These are phyloP conservation scores for Drosophila fuyamai DNA, from an alignment of 1,140 invertebrate genomes.

Conservation along the genomic window DNA sequence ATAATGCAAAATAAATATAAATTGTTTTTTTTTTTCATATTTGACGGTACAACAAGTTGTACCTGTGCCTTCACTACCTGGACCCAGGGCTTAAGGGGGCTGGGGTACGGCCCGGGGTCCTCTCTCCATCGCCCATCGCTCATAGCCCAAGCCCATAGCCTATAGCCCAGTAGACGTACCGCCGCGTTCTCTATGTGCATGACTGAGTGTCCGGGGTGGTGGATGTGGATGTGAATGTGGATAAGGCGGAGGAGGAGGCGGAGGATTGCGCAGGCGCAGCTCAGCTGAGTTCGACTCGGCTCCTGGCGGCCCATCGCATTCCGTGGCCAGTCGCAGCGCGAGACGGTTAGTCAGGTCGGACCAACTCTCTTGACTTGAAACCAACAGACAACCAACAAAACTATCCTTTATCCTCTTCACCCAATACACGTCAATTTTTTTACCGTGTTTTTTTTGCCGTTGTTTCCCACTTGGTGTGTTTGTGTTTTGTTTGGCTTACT, in stretches of 20 bases:
- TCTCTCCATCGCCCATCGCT: not conserved
- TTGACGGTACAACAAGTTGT: not conserved
- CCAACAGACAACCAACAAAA: not conserved
- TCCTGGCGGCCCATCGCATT: constrained; percentile 46
- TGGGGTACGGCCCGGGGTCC: not conserved
- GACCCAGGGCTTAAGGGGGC: not conserved
- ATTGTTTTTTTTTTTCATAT: too few relatives aligned
- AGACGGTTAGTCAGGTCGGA: constrained; percentile 63
- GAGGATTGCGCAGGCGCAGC: constrained; percentile 36
- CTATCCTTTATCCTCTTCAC: not conserved
- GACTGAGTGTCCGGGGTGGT: constrained; percentile 55
- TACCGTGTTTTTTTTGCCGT: constrained; percentile 26
- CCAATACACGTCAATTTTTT: constrained; percentile 22
- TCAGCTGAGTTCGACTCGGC: constrained; percentile 10
- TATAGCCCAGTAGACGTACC: not conserved
- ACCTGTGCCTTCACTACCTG: not conserved
- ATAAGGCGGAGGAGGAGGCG: constrained; percentile 33
- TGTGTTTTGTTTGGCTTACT: constrained; percentile 17
- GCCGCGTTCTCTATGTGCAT: constrained; percentile 39
- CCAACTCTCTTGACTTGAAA: not conserved
- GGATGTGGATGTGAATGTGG: constrained; percentile 10
- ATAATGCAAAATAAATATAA: too few relatives aligned
- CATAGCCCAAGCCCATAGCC: not conserved
- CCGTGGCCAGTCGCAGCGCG: constrained; percentile 71
- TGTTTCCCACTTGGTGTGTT: constrained; percentile 14